These are phyloP conservation scores for Vannuccia rotundouncinata DNA, from an alignment of 2,888 invertebrate species.

Conservation along the genomic window DNA sequence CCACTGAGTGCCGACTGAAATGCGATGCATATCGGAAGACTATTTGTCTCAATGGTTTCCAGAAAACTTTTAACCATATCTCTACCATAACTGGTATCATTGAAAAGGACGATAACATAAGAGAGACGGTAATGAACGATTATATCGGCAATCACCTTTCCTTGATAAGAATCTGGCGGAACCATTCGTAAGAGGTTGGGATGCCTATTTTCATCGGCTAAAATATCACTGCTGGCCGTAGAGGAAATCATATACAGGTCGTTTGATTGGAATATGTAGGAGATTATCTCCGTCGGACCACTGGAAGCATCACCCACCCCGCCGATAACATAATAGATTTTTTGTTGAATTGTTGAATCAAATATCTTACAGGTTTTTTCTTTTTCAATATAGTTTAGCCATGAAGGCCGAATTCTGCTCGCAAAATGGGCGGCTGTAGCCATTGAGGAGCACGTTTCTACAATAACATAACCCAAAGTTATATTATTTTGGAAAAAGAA, in stretches of 20 bases:
- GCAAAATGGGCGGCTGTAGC: not conserved
- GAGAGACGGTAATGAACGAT: not conserved
- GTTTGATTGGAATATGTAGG: not conserved
- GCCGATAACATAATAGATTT: not conserved
- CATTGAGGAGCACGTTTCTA: not conserved
- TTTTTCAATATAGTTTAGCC: not conserved
- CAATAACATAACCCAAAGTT: not conserved
- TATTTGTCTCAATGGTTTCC: not conserved
- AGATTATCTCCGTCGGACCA: not conserved
- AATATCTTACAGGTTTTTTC: not conserved
- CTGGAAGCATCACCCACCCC: not conserved
- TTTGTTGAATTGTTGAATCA: not conserved
- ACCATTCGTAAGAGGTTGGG: slow-evolving; percentile 16
- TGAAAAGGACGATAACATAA: not conserved
- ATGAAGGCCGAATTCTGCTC: not conserved
- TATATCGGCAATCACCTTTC: not conserved
- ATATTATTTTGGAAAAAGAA: not conserved
- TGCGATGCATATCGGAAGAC: not conserved
- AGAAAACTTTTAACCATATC: not conserved
- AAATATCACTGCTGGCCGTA: slow-evolving; percentile 1
- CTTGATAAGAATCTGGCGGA: slow-evolving; percentile 5
- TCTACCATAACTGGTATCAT: not conserved
- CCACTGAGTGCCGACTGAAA: not conserved
- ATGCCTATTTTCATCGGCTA: not conserved
- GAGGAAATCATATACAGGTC: not conserved